These are phyloP conservation scores for Meghimatium bilineatum DNA, from an alignment of 2,888 invertebrate species.

Conservation along the genomic window DNA sequence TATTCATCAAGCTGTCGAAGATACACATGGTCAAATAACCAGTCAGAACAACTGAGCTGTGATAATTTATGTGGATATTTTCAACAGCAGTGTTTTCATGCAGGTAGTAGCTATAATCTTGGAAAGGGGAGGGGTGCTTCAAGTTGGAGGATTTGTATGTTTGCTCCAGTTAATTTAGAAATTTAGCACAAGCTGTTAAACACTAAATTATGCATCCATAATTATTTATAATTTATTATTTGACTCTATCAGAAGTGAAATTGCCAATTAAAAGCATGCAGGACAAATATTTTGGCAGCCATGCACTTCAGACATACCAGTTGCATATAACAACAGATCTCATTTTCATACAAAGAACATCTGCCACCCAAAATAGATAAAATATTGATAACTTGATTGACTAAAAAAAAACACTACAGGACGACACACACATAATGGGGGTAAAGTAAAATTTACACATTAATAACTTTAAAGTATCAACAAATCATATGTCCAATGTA, in stretches of 20 bases:
- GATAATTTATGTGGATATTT: neutral
- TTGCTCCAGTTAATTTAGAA: neutral
- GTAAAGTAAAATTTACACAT: too few relatives aligned
- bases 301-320: too few relatives aligned
- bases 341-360: too few relatives aligned
- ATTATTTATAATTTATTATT: neutral
- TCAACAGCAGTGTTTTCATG: neutral
- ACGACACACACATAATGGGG: too few relatives aligned
- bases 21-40: neutral
- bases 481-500: too few relatives aligned
- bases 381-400: too few relatives aligned
- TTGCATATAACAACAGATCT: too few relatives aligned
- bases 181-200: neutral
- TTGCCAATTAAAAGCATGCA: neutral
- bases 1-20: neutral
- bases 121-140: neutral
- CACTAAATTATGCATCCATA: conserved; percentile 1
- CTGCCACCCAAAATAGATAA: too few relatives aligned
- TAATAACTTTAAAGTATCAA: too few relatives aligned
- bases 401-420: too few relatives aligned
- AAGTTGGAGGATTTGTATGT: neutral
- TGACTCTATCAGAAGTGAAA: neutral
- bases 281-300: too few relatives aligned
- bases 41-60: neutral
- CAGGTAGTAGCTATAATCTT: neutral